Conservation (phyloP, 2,888 invertebrate species). For the Hesperia comma region DNA sequence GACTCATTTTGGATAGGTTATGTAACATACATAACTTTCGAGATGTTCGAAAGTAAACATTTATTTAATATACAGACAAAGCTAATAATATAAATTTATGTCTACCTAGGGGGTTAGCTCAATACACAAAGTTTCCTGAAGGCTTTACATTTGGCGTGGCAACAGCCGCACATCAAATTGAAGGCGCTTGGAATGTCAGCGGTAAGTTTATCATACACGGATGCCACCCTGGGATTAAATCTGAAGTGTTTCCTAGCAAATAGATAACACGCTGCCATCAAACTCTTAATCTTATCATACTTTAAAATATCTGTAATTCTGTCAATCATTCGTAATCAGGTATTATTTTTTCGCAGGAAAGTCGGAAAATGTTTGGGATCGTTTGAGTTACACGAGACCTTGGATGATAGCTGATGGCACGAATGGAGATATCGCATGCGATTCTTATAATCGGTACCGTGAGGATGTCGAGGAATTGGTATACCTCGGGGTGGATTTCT, state of each 20-base stretch:
- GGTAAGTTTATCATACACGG: conserved; percentile 68
- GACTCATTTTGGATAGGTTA: too few relatives aligned
- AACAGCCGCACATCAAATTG: conserved; percentile 85
- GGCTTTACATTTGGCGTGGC: conserved; percentile 79
- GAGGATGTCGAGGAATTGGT: conserved; percentile 83
- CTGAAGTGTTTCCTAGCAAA: not conserved
- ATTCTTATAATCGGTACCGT: conserved; percentile 87
- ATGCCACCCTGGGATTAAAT: conserved; percentile 1
- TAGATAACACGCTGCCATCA: not conserved
- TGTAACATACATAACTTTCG: too few relatives aligned
- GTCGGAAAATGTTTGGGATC: conserved; percentile 86
- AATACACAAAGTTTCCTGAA: conserved; percentile 75
- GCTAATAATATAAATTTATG: conserved; percentile 16
- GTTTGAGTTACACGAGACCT: conserved; percentile 76
- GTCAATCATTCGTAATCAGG: conserved; percentile 13
- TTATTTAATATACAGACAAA: too few relatives aligned
- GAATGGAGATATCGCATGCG: conserved; percentile 87
- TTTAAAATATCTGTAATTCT: not conserved
- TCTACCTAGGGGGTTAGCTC: conserved; percentile 56
- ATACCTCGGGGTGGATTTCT: conserved; percentile 82
- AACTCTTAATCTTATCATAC: conserved; percentile 15
- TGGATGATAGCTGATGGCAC: conserved; percentile 85
- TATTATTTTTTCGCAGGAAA: conserved; percentile 78
- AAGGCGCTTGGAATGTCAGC: conserved; percentile 85
- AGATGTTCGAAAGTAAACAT: too few relatives aligned